Conservation (phyloP, 1,140 invertebrate genomes). For the Drosophila novamexicana region DNA sequence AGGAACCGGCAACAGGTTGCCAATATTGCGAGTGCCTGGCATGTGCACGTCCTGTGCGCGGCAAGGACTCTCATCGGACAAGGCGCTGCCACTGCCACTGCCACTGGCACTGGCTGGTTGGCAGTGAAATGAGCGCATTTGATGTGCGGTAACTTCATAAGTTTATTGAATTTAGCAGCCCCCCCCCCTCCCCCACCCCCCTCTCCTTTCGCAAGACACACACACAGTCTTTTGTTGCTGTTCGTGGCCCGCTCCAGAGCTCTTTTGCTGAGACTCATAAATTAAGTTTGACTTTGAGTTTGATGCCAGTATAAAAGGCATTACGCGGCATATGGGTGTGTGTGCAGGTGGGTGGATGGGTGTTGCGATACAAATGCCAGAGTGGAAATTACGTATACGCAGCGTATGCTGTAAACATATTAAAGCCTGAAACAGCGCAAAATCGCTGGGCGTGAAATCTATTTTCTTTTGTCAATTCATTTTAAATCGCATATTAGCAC, state of each 20-base stretch:
- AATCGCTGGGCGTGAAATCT: conserved; percentile 47
- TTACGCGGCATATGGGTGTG: conserved; percentile 64
- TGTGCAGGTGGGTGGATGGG: conserved; percentile 11
- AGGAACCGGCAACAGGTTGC: conserved; percentile 57
- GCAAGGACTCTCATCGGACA: background rate
- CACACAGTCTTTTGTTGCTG: background rate
- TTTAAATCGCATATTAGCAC: conserved; percentile 56
- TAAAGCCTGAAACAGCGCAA: background rate
- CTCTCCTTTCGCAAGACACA: background rate
- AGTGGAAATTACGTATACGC: conserved; percentile 47
- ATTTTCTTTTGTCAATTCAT: conserved; percentile 53
- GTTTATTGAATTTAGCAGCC: conserved; percentile 68
- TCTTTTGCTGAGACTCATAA: conserved; percentile 33
- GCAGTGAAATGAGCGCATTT: conserved; percentile 53
- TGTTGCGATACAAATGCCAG: background rate
- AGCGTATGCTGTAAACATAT: conserved; percentile 12
- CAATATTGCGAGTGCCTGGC: background rate
- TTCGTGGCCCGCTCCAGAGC: background rate
- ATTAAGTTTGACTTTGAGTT: conserved; percentile 72
- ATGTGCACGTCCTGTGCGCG: conserved; percentile 2
- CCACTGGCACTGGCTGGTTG: background rate
- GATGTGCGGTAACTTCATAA: conserved; percentile 73
- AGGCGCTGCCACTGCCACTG: conserved; percentile 5
- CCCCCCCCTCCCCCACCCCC: conserved; percentile 2
- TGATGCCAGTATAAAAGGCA: conserved; percentile 66